phyloP scores from a whole-genome alignment of 2,113 vertebrate genomes.

The Catharus fuscescens region DNA sequence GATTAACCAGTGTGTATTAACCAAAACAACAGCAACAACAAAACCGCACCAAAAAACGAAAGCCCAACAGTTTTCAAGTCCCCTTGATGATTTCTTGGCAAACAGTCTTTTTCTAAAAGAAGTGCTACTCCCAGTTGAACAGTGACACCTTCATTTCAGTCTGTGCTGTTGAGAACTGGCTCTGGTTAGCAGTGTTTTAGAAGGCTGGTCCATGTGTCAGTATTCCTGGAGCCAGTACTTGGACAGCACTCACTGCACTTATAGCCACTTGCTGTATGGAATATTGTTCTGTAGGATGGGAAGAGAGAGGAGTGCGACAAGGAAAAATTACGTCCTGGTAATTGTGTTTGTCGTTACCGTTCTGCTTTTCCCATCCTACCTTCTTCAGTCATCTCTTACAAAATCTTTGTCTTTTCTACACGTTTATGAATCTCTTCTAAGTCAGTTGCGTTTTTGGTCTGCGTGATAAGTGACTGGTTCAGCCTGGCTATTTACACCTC shows the following conservation, averaged over 20 bases:
- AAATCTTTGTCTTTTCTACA: constrained; percentile 64
- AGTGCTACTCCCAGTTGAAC: neutral
- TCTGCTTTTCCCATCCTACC: constrained; percentile 70
- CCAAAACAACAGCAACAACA: neutral
- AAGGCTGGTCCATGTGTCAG: neutral
- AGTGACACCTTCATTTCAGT: neutral
- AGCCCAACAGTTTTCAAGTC: neutral
- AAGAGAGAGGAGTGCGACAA: constrained; percentile 64
- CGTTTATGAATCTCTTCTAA: constrained; percentile 59
- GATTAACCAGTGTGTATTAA: neutral
- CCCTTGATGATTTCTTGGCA: neutral
- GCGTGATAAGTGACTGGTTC: constrained; percentile 41
- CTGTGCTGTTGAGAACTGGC: neutral
- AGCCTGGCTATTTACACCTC: constrained; percentile 64
- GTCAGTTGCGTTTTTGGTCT: constrained; percentile 52
- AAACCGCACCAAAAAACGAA: neutral
- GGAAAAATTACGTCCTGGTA: constrained; percentile 61
- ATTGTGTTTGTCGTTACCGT: constrained; percentile 65
- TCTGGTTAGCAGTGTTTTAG: neutral
- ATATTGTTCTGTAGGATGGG: constrained; percentile 72
- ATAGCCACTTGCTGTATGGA: constrained; percentile 74
- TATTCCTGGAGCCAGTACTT: neutral
- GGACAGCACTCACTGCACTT: neutral
- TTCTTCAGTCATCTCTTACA: constrained; percentile 58
- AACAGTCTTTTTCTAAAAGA: neutral